Percentiles rank a stretch among this genome's conserved stretches.
Evolutionary conservation across 2,888 invertebrate genomes (phyloP).

Genomic region (Drosophila eohydei): DNA sequence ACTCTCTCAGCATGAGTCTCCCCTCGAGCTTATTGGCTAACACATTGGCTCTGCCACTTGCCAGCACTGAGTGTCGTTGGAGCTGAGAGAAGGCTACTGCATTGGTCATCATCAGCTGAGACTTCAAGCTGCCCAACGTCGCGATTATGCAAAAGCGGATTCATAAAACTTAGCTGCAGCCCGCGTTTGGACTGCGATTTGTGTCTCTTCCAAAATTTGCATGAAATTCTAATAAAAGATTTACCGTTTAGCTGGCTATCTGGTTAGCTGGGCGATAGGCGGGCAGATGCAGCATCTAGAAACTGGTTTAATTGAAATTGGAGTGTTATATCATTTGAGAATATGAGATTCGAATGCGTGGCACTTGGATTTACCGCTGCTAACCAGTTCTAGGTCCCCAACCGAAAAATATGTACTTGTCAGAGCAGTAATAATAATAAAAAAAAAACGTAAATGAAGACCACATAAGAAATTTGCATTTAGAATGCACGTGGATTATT

Average conservation of each 20-base stretch:
- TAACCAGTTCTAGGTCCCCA: constrained; percentile 42
- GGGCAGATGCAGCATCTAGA: constrained; percentile 56
- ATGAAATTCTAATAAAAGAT: constrained; percentile 77
- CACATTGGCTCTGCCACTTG: constrained; percentile 41
- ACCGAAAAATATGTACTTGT: constrained; percentile 24
- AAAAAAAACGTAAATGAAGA: neutral
- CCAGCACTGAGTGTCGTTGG: constrained; percentile 40
- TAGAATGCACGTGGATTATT: neutral
- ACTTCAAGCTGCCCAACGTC: neutral
- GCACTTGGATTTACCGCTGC: constrained; percentile 16
- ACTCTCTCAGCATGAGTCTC: neutral
- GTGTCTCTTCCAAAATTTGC: constrained; percentile 55
- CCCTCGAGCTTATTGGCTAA: constrained; percentile 50
- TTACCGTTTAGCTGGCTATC: constrained; percentile 60
- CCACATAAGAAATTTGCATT: neutral
- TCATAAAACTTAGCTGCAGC: constrained; percentile 57
- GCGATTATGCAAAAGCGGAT: constrained; percentile 64
- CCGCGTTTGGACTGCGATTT: constrained; percentile 27
- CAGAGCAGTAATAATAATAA: neutral
- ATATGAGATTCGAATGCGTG: constrained; percentile 35
- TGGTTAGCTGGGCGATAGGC: constrained; percentile 45
- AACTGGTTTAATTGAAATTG: constrained; percentile 72
- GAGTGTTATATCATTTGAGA: constrained; percentile 63
- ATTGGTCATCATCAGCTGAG: constrained; percentile 31
- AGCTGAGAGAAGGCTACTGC: constrained; percentile 36